Evolutionary conservation across 2,113 vertebrate species (phyloP), one percentile per base, ranked within the genome.

Genomic region (Aegotheles bennettii): DNA sequence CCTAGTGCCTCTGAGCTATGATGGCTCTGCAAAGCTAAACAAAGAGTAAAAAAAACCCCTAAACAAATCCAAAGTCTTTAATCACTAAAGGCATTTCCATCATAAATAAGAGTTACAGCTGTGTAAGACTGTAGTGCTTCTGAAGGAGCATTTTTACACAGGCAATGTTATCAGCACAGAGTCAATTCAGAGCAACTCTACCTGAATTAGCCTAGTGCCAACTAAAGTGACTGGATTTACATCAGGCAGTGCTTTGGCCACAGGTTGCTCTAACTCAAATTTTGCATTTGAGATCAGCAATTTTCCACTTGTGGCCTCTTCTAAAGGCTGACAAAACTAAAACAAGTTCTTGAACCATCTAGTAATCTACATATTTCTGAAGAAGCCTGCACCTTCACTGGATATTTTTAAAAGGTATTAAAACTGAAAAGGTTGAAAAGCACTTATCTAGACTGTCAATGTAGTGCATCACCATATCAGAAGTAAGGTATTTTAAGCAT

Each of bases 1-100:
- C 57, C 82, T 6, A 1, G 38, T 92, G 78, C 54, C 74, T 91
- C 61, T 93, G 84, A 95, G 60, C 84, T 93, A 73, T 89, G 77
- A 92, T 56, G 70, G 70, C 81, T 95, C 84, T 91, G 78, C 48
- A 94, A 94, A 91, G 69, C 91, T 94, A 93, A 94, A 82, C 42
- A 92, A 80, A 90, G 48, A 65, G 43, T 77, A 91, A 89, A 93
- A 89, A 59, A 84, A 84, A 81, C 67, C 84, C 84, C 78, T 92
- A 80, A 84, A 91, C 77, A 94, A 87, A 89, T 78, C 51, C 45
- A 24, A 61, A 83, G 19, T 89, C 40, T 84, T 91, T 36, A 89
- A 89, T 57, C 6, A 94, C 89, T 79, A 56, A 77, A 87, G 57
- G 38, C 25, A 87, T 91, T 90, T 82, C 43, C 77, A 88, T 18